Evolutionary conservation across 2,888 invertebrate species (phyloP).

Genomic region (Cataglyphis altisquamis): DNA sequence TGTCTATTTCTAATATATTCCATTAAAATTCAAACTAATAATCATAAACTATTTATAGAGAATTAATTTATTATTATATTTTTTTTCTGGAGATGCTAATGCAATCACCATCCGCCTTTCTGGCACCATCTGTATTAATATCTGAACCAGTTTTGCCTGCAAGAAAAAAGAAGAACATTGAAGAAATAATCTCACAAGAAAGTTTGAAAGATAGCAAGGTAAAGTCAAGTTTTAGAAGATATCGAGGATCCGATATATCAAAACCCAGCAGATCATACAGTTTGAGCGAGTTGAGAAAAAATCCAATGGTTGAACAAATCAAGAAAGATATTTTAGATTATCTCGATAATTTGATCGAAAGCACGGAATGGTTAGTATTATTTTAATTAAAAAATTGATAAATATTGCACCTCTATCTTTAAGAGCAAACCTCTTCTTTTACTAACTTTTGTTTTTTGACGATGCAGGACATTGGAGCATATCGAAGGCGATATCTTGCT

Average conservation of each 20-base stretch:
- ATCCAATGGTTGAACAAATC: constrained; percentile 66
- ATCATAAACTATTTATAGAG: not conserved
- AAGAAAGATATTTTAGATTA: constrained; percentile 79
- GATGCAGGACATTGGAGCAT: constrained; percentile 90
- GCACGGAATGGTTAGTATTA: constrained; percentile 79
- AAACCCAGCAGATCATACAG: not conserved
- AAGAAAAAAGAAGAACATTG: not conserved
- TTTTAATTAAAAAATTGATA: not conserved
- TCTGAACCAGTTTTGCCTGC: not conserved
- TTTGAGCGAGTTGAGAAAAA: constrained; percentile 33
- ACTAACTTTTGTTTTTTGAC: not conserved
- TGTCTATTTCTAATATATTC: not conserved
- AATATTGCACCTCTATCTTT: not conserved
- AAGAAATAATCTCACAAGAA: constrained; percentile 8
- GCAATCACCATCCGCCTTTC: constrained; percentile 88
- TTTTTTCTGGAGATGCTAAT: constrained; percentile 81
- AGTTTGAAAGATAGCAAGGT: not conserved
- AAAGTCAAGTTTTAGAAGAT: not conserved
- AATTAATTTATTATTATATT: constrained; percentile 2
- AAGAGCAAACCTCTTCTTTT: not conserved
- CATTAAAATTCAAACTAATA: not conserved
- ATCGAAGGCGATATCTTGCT: constrained; percentile 92
- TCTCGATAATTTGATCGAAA: constrained; percentile 78
- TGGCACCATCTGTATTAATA: constrained; percentile 87
- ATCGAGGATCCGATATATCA: constrained; percentile 10